Percentiles rank a stretch among this genome's conserved stretches.
These are phyloP conservation scores for Diaphora mendica DNA, from an alignment of 2,888 invertebrate genomes.

Conservation along the genomic window DNA sequence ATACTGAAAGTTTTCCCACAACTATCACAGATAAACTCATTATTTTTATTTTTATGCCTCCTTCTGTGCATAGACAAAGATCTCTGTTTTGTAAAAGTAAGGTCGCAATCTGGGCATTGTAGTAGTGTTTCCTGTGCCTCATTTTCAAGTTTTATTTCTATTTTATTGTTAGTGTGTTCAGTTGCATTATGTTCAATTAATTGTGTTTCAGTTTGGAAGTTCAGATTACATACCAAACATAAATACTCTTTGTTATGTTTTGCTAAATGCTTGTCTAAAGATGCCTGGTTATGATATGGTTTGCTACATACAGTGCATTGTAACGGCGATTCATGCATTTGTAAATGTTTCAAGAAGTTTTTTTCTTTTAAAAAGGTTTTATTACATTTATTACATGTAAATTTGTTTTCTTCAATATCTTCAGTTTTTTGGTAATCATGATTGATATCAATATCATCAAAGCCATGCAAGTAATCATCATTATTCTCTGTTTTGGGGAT, in stretches of 20 bases:
- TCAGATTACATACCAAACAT: conserved; percentile 53
- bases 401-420: conserved; percentile 48
- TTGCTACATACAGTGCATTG: conserved; percentile 68
- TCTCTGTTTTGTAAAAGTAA: conserved; percentile 81
- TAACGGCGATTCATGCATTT: conserved; percentile 65
- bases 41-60: conserved; percentile 66
- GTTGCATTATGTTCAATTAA: conserved; percentile 51
- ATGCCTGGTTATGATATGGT: conserved; percentile 59
- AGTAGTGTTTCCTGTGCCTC: conserved; percentile 51
- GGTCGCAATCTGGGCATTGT: conserved; percentile 84
- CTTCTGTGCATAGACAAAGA: conserved; percentile 77
- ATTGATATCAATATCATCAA: conserved; percentile 54
- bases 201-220: conserved; percentile 45
- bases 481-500: conserved; percentile 60
- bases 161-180: conserved; percentile 36
- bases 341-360: conserved; percentile 79
- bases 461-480: conserved; percentile 35
- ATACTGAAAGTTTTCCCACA: conserved; percentile 78
- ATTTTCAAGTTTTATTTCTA: conserved; percentile 55
- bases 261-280: conserved; percentile 68
- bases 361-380: conserved; percentile 80
- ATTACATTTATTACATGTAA: conserved; percentile 75
- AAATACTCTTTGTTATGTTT: conserved; percentile 57
- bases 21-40: conserved; percentile 74
- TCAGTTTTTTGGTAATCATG: conserved; percentile 41